Percentiles rank a stretch among this genome's conserved stretches.
These are phyloP conservation scores for Cyprinella venusta DNA, from an alignment of 2,797 vertebrate species.

Conservation along the genomic window DNA sequence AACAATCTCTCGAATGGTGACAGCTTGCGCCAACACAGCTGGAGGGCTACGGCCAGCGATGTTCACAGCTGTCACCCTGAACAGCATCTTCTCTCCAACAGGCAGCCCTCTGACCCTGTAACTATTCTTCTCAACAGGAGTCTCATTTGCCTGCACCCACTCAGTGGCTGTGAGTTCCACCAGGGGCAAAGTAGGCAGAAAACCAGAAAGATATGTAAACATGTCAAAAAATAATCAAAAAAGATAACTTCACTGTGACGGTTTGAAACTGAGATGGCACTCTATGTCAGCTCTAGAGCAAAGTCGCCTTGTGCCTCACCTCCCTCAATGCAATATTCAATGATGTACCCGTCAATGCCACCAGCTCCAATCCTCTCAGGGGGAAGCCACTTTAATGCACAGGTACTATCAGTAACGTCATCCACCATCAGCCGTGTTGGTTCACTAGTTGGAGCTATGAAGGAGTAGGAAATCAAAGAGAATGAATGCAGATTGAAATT, in stretches of 20 bases:
- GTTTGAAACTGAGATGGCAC: constrained; percentile 4
- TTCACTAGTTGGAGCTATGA: constrained; percentile 83
- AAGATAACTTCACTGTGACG: neutral
- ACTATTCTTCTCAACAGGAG: constrained; percentile 76
- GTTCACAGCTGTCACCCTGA: constrained; percentile 86
- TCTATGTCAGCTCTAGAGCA: constrained; percentile 9
- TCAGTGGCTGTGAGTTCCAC: constrained; percentile 62
- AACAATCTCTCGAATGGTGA: constrained; percentile 87
- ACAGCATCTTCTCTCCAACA: constrained; percentile 84
- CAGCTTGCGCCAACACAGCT: constrained; percentile 77
- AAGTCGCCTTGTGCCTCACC: constrained; percentile 71
- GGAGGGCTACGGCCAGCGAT: constrained; percentile 84
- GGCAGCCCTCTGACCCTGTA: constrained; percentile 84
- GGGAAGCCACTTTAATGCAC: constrained; percentile 87
- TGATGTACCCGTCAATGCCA: constrained; percentile 88
- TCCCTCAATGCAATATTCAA: constrained; percentile 89
- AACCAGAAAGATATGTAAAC: constrained; percentile 31
- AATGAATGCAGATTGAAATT: constrained; percentile 60
- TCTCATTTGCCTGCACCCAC: constrained; percentile 81
- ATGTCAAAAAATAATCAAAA: constrained; percentile 42
- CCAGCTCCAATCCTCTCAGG: constrained; percentile 86
- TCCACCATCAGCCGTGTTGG: constrained; percentile 84
- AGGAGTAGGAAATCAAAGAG: constrained; percentile 60
- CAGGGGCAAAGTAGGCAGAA: neutral
- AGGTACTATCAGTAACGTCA: constrained; percentile 86